Evolutionary conservation across 2,888 invertebrate species (phyloP).

Genomic region (Laothoe populi): DNA sequence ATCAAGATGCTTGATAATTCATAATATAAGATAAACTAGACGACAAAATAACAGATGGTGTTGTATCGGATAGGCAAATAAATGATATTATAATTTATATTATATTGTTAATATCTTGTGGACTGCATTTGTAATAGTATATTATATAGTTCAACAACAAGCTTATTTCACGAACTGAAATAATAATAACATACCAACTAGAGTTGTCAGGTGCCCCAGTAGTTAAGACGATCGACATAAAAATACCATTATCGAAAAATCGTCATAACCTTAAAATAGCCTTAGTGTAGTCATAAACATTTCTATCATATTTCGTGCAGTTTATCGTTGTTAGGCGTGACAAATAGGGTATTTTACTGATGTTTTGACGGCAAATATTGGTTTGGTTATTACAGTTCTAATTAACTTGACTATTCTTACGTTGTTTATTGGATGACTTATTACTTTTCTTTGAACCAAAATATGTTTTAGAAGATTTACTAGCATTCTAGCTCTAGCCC

Average conservation of each 20-base stretch:
- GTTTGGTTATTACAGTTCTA: conserved; percentile 45
- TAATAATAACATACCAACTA: conserved; percentile 28
- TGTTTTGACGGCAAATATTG: conserved; percentile 56
- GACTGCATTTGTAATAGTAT: too few species aligned
- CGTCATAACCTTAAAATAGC: conserved; percentile 51
- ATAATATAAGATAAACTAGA: too few species aligned
- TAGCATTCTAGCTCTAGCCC: too few species aligned
- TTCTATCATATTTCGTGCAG: conserved; percentile 49
- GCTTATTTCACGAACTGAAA: background rate
- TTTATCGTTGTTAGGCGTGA: conserved; percentile 60
- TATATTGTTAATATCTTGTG: too few species aligned
- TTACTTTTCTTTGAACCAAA: background rate
- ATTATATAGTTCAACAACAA: background rate
- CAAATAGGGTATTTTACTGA: conserved; percentile 56
- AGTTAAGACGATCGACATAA: conserved; percentile 43
- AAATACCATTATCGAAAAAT: conserved; percentile 58
- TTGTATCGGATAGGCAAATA: too few species aligned
- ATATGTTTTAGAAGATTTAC: background rate
- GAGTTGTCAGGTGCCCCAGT: background rate
- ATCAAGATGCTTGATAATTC: too few species aligned
- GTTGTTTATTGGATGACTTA: conserved; percentile 27
- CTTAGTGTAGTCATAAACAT: conserved; percentile 50
- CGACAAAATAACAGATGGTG: too few species aligned
- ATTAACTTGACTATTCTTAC: conserved; percentile 49
- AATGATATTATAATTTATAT: too few species aligned